These are phyloP conservation scores for Sciurus vulgaris DNA, from an alignment of 2,797 vertebrate species.

Conservation along the genomic window DNA sequence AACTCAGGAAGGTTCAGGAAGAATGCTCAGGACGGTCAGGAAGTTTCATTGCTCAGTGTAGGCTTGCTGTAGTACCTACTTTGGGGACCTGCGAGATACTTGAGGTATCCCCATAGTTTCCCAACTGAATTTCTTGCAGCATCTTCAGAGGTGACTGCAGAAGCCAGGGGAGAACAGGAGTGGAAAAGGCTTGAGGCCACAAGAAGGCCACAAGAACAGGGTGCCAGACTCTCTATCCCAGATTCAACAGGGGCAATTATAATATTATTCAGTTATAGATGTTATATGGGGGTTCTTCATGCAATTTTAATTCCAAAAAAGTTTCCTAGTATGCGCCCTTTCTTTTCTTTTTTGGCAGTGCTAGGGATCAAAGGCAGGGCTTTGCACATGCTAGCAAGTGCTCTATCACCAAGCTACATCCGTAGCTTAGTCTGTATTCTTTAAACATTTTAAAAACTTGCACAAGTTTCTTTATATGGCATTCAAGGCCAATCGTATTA, in stretches of 20 bases:
- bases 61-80: background rate
- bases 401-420: background rate
- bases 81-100: fast-evolving
- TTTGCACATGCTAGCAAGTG: background rate
- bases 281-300: background rate
- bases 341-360: no score
- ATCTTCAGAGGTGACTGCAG: background rate
- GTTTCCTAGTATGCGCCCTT: background rate
- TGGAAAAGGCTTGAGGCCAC: background rate
- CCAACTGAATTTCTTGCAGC: background rate
- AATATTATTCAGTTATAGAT: background rate
- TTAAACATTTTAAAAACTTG: background rate
- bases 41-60: background rate
- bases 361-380: background rate
- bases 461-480: background rate
- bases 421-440: background rate
- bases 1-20: background rate
- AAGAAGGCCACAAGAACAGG: background rate
- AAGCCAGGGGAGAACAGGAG: background rate
- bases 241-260: background rate
- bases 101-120: background rate
- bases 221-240: background rate
- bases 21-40: background rate
- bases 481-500: background rate
- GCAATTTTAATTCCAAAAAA: background rate